Evolutionary conservation across 1,140 invertebrate genomes (phyloP).

Genomic region (Solen grandis): DNA sequence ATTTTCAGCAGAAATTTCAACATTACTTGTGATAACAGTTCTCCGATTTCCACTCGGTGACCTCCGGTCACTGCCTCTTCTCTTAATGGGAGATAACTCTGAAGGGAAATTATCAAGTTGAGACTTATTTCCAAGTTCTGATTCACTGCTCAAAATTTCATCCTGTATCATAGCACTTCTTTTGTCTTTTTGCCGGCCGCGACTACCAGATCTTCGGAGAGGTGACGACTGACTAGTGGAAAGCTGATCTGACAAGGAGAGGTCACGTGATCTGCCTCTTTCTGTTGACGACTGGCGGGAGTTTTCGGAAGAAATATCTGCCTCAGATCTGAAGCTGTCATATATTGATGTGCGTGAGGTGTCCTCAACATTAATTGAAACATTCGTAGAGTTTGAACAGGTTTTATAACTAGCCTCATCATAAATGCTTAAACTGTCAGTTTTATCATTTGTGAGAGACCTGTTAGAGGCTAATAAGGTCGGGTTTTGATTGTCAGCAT

Average conservation of each 20-base stretch:
- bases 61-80: not conserved
- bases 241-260: not conserved
- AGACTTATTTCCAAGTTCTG: not conserved
- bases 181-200: not conserved
- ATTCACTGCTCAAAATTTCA: not conserved
- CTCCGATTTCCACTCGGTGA: no score
- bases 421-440: not conserved
- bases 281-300: no score
- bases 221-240: conserved; percentile 18
- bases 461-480: no score
- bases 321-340: not conserved
- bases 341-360: not conserved
- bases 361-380: not conserved
- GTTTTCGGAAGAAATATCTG: not conserved
- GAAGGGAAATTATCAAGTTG: not conserved
- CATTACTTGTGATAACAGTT: not conserved
- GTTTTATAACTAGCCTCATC: not conserved
- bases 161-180: conserved; percentile 27
- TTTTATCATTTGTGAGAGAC: not conserved
- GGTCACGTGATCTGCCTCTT: conserved; percentile 11
- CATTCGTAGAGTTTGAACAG: not conserved
- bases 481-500: no score
- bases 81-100: conserved; percentile 47
- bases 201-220: not conserved
- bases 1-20: not conserved